These are phyloP conservation scores for Thera obeliscata DNA, from an alignment of 2,888 invertebrate genomes.

Conservation along the genomic window DNA sequence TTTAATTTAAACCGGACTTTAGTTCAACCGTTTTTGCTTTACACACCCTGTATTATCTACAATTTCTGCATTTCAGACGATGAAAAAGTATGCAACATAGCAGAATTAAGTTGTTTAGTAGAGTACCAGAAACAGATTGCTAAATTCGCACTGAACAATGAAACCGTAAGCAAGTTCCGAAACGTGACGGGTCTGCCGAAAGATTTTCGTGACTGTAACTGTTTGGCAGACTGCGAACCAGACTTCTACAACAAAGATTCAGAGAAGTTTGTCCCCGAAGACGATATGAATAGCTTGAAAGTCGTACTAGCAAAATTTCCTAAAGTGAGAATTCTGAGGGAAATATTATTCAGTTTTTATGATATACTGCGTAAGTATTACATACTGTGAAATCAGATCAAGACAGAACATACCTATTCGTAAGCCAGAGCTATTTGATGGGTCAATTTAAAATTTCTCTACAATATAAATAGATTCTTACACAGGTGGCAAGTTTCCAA, in stretches of 20 bases:
- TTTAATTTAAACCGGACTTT: too few species aligned
- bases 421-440: too few species aligned
- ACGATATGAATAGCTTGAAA: conserved; percentile 56
- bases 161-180: conserved; percentile 50
- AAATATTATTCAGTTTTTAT: conserved; percentile 88
- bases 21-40: background rate
- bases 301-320: conserved; percentile 87
- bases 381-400: background rate
- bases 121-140: conserved; percentile 64
- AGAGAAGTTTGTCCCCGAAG: conserved; percentile 54
- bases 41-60: too few species aligned
- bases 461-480: too few species aligned
- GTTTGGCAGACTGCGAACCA: conserved; percentile 68
- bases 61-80: conserved; percentile 53
- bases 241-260: conserved; percentile 66
- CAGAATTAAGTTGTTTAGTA: conserved; percentile 65
- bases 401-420: too few species aligned
- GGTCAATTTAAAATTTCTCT: too few species aligned
- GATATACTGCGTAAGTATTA: conserved; percentile 87
- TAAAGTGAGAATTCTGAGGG: conserved; percentile 87
- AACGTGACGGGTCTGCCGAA: conserved; percentile 54
- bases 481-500: background rate
- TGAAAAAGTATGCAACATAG: conserved; percentile 68
- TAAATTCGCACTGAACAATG: conserved; percentile 57
- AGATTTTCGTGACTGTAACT: conserved; percentile 65